Evolutionary conservation across 2,113 vertebrate species (phyloP).

Genomic region (Trematomus loennbergii): DNA sequence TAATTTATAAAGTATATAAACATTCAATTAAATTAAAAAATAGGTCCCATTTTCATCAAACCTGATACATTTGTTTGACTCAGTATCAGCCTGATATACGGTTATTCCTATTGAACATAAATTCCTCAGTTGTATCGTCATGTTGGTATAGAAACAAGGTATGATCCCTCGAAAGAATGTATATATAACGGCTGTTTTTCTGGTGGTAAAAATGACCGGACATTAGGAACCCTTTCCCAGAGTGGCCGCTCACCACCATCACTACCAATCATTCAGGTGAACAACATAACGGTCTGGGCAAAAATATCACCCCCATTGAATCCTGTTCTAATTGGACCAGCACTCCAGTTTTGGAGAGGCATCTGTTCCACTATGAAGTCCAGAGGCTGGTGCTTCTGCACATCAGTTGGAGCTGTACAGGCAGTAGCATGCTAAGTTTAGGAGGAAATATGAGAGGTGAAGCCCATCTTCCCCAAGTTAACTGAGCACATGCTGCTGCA

Average conservation of each 20-base stretch:
- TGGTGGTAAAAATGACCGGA: background rate
- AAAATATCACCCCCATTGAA: background rate
- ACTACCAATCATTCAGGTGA: background rate
- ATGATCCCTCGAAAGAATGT: background rate
- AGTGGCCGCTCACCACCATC: background rate
- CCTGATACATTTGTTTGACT: too few species aligned
- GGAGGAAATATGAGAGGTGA: background rate
- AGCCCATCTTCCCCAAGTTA: slow-evolving; percentile 4
- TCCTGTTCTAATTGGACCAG: background rate
- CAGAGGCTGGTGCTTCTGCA: background rate
- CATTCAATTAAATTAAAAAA: too few species aligned
- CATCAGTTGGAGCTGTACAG: background rate
- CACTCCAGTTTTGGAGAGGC: background rate
- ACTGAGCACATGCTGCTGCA: background rate
- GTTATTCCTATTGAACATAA: too few species aligned
- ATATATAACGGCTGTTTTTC: background rate
- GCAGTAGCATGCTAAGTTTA: background rate
- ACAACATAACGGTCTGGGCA: background rate
- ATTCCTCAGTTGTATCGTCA: too few species aligned
- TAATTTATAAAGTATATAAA: too few species aligned
- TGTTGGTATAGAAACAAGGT: too few species aligned
- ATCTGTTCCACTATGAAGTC: slow-evolving; percentile 21
- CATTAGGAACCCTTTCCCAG: background rate
- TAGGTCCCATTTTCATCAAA: too few species aligned
- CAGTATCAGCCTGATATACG: too few species aligned